A percentile compares a stretch with the other conserved stretches of the same genome.
phyloP scores from a whole-genome alignment of 2,797 vertebrate species.

The Myotis findleyi region DNA sequence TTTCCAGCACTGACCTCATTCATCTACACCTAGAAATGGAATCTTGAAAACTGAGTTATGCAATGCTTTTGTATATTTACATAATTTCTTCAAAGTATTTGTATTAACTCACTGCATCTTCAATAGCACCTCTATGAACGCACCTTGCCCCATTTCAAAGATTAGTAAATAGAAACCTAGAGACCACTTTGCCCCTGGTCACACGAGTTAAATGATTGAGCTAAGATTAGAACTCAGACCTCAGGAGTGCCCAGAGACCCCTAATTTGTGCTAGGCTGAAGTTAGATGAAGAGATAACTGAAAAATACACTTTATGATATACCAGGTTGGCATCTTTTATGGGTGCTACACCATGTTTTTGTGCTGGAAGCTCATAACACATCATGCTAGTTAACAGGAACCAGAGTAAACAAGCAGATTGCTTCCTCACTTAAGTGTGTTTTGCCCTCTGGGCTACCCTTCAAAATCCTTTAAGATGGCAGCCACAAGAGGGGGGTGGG shows the following conservation, averaged over 20 bases:
- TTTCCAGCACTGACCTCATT: background rate
- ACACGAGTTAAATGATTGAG: slow-evolving; percentile 8
- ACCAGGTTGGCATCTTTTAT: slow-evolving; percentile 1
- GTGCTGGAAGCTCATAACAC: slow-evolving; percentile 51
- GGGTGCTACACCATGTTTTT: background rate
- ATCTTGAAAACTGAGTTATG: background rate
- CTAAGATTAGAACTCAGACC: slow-evolving; percentile 1
- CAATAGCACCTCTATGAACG: background rate
- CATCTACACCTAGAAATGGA: background rate
- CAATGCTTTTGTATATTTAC: background rate
- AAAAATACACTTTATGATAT: background rate
- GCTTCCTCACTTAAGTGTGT: slow-evolving; percentile 31
- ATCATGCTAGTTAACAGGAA: slow-evolving; percentile 71
- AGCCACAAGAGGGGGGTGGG: background rate
- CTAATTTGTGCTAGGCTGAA: background rate
- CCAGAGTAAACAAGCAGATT: slow-evolving; percentile 80
- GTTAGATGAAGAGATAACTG: background rate
- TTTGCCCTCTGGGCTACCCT: slow-evolving; percentile 70
- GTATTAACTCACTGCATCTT: slow-evolving; percentile 15
- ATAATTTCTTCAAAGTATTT: slow-evolving; percentile 33
- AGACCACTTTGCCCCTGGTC: background rate
- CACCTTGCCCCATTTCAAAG: background rate
- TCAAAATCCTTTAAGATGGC: slow-evolving; percentile 62
- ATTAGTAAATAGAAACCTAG: slow-evolving; percentile 39
- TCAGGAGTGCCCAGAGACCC: background rate